phyloP scores from a whole-genome alignment of 2,797 vertebrate species.

The Lycodopsis pacificus region DNA sequence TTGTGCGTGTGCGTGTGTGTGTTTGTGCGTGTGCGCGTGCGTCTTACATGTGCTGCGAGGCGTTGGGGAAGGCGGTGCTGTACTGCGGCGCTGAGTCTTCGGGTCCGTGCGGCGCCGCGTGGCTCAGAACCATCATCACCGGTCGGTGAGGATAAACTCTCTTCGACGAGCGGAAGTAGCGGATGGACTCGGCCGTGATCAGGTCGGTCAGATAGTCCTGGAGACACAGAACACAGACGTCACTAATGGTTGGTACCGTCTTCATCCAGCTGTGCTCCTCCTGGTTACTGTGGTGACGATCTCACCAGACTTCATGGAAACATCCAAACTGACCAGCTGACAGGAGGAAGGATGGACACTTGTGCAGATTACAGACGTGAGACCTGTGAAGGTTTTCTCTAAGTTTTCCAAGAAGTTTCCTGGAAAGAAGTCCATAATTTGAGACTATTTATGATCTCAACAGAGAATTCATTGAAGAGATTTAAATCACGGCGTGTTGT shows the following conservation, averaged over 20 bases:
- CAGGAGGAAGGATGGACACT: not conserved
- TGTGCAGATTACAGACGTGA: not conserved
- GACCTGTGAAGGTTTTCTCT: too few species aligned
- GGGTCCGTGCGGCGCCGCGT: slow-evolving; percentile 93
- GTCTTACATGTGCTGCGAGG: slow-evolving; percentile 95
- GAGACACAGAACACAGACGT: not conserved
- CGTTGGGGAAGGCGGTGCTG: slow-evolving; percentile 92
- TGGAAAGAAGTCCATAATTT: too few species aligned
- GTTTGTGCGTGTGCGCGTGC: slow-evolving; percentile 20
- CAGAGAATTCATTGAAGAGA: too few species aligned
- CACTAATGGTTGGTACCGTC: too few species aligned
- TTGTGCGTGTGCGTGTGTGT: slow-evolving; percentile 13
- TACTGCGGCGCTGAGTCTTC: slow-evolving; percentile 95
- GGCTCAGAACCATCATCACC: slow-evolving; percentile 95
- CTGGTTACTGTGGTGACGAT: too few species aligned
- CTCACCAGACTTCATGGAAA: too few species aligned
- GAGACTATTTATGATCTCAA: too few species aligned
- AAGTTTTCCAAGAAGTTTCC: too few species aligned
- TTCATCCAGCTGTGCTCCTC: too few species aligned
- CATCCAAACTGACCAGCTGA: too few species aligned
- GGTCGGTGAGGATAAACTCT: slow-evolving; percentile 94
- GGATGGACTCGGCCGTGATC: slow-evolving; percentile 94
- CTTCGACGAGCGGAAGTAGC: slow-evolving; percentile 94
- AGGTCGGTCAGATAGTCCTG: slow-evolving; percentile 98
- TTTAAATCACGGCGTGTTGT: too few species aligned